Conservation (phyloP, 2,888 invertebrate species). For the Agapetus fuscipes region DNA sequence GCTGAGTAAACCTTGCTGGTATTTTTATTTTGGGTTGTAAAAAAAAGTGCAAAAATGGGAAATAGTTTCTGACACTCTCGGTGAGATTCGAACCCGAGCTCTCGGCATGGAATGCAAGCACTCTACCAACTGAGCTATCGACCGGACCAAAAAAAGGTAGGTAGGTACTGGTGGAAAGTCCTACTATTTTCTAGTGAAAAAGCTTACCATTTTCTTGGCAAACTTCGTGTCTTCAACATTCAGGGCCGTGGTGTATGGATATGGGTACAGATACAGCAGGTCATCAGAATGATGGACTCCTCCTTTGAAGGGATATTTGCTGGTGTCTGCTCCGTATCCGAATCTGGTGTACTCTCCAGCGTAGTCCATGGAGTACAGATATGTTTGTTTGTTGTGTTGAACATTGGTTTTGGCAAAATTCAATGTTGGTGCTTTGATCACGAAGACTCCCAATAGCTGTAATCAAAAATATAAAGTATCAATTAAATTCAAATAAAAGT, state of each 20-base stretch:
- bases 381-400: constrained; percentile 28
- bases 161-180: too few relatives aligned
- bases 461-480: constrained; percentile 5
- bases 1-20: too few relatives aligned
- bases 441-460: constrained; percentile 36
- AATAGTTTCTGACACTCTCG: too few relatives aligned
- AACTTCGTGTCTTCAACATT: constrained; percentile 30
- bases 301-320: constrained; percentile 37
- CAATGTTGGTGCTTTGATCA: constrained; percentile 37
- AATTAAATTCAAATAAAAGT: constrained; percentile 1
- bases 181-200: too few relatives aligned
- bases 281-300: constrained; percentile 52
- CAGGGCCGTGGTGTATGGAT: constrained; percentile 28
- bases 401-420: constrained; percentile 32
- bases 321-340: constrained; percentile 32
- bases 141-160: too few relatives aligned
- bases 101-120: too few relatives aligned
- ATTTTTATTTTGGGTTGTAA: too few relatives aligned
- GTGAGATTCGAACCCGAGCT: too few relatives aligned
- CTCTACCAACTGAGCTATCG: too few relatives aligned
- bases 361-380: constrained; percentile 42
- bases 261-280: constrained; percentile 48
- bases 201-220: constrained; percentile 34
- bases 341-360: constrained; percentile 33
- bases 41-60: too few relatives aligned